Evolutionary conservation across 92 coral and sea anemone genomes (phyloP), one percentile per base, ranked within the genome.

Genomic region (Phenganax marumi): DNA sequence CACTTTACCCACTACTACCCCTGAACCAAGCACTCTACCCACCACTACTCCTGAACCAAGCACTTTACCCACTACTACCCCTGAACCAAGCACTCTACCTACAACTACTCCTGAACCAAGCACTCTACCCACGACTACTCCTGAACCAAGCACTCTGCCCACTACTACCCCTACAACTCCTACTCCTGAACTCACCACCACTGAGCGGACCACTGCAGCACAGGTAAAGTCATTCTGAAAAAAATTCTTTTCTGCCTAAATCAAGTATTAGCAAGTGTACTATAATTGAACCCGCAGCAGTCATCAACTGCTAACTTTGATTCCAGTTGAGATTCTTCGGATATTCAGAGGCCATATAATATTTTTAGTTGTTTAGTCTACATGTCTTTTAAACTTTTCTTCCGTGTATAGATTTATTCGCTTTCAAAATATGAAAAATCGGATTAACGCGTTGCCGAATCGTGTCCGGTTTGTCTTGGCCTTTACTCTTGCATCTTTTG

Each of bases 1-100:
- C 51, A 12, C 70, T 18, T 0, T 10, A 18, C n/a, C 70, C 21
- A 12, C 70, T 7, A 82, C 89, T 12, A 73, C 89, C 1, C 66
- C 80, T 25, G 8, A 75, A 55, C 61, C 91, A 54, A 81, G 84
- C 18, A 43, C 85, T 0, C 16, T 26, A 55, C 12, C 64, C 14
- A 13, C 80, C 11, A 62, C 87, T 0, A 70, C 71, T 1, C 5
- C 80, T 19, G 47, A 19, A 19, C 17, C 86, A 54, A 52, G 81
- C 22, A 12, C 70, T 12, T 3, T 18, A 63, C 12, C 16, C 16
- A 12, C 3, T 7, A 63, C 70, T 33, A 33, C 43, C 5, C 43
- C 43, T 33, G 43, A 33, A 33, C 43, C 5, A 33, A 33, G 43
- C 7, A 25, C 72, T 3, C n/a, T n/a, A n/a, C n/a, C n/a, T n/a